Evolutionary conservation across 2,888 invertebrate genomes (phyloP).

Genomic region (Strigamia maritima): DNA sequence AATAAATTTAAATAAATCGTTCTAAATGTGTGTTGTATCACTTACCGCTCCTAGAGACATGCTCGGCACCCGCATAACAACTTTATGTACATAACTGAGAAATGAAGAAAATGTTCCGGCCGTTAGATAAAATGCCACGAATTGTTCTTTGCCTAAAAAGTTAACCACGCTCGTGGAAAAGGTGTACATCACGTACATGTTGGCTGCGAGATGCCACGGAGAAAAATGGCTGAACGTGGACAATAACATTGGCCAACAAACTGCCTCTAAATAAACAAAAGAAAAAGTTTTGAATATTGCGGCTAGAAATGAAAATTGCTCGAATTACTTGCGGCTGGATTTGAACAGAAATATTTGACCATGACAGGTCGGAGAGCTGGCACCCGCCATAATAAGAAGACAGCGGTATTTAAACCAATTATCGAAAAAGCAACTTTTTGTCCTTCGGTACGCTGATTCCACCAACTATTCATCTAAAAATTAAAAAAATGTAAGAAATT

Average conservation of each 20-base stretch:
- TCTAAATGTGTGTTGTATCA: constrained; percentile 47
- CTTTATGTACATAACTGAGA: constrained; percentile 76
- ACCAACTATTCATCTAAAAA: constrained; percentile 60
- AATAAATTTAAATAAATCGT: background rate
- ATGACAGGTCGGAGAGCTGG: constrained; percentile 68
- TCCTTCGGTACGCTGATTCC: constrained; percentile 68
- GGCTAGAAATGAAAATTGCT: background rate
- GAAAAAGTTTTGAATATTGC: constrained; percentile 47
- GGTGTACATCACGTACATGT: constrained; percentile 94
- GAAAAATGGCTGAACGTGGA: constrained; percentile 95
- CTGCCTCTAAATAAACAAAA: constrained; percentile 59
- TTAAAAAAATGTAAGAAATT: background rate
- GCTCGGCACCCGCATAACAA: constrained; percentile 64
- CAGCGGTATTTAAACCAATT: constrained; percentile 70
- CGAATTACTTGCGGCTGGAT: constrained; percentile 68
- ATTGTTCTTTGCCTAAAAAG: constrained; percentile 84
- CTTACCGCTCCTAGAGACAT: constrained; percentile 90
- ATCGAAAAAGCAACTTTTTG: constrained; percentile 78
- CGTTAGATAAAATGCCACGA: constrained; percentile 81
- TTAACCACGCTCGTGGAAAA: constrained; percentile 70
- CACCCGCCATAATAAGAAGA: constrained; percentile 78
- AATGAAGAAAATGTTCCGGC: constrained; percentile 82
- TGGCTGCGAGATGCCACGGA: constrained; percentile 77
- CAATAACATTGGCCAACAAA: constrained; percentile 83
- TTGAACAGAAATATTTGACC: constrained; percentile 80